Base-by-base conservation (phyloP, 2,888 invertebrate genomes). In the Creontiades dilutus region DNA sequence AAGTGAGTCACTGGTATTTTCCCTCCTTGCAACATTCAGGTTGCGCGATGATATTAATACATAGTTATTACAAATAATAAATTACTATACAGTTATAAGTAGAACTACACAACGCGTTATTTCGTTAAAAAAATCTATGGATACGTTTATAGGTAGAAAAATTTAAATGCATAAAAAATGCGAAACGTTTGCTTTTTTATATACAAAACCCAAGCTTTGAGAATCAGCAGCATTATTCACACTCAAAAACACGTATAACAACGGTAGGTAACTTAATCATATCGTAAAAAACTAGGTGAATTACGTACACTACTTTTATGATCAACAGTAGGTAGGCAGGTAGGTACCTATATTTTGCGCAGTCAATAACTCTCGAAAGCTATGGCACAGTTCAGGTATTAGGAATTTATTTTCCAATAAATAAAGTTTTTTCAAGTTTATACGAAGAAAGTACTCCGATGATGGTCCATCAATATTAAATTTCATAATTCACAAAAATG, bases 1-100 rank as follows among this genome's bases (percentile, higher is more conserved):
- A 37, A 85, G 68, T 85, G 52, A 85, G 85, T 85, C 85, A 85
- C 85, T 85, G 85, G 85, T 85, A 85, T 85, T 85, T 85, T 85
- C 85, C 85, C 85, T 85, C 85, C 46, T 37, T 23, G 82, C 82
- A 82, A 82, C 82, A 23, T n/a, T 19, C 14, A 13, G 14, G 82
- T 82, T 82, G 82, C 82, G 23, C 52, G 2, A 52, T 23, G 16
- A 81, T 57, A 28, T 46, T 3, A 19, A 48, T 52, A 52, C 47
- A 82, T 14, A 82, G 16, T 19, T 52, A 27, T 78, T 28, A 16
- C 12, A 78, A 76, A 78, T 46, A 47, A 47, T 78, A 46, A 78
- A 78, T 46, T 46, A 78, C 78, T 78, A 37, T 46, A 78, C 47
- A 78, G 16, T 16, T 78, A 46, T 78, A 78, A 46, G 47, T 78